Conservation (phyloP, 2,888 invertebrate genomes). For the Lepas anatifera region DNA sequence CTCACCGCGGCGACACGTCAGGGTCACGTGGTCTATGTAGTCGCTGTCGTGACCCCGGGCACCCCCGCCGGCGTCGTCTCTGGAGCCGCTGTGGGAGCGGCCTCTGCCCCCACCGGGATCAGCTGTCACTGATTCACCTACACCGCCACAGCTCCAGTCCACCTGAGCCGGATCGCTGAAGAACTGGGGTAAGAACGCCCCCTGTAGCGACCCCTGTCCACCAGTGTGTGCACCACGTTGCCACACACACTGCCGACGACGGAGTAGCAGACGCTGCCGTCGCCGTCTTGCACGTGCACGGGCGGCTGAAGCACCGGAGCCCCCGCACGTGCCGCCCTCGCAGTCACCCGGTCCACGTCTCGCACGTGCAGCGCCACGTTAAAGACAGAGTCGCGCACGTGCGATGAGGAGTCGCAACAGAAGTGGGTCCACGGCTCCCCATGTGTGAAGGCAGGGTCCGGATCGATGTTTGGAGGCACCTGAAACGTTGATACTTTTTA, state of each 20-base stretch:
- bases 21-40: conserved; percentile 37
- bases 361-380: conserved; percentile 35
- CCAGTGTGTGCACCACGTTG: conserved; percentile 37
- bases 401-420: conserved; percentile 23
- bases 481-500: too few species aligned
- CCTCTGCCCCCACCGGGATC: too few species aligned
- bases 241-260: conserved; percentile 35
- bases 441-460: not conserved
- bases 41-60: conserved; percentile 18
- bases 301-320: conserved; percentile 30
- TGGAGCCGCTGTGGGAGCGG: too few species aligned
- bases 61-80: not conserved
- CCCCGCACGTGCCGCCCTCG: conserved; percentile 27
- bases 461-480: not conserved
- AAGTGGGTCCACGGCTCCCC: conserved; percentile 24
- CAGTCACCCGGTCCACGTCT: conserved; percentile 28
- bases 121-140: too few species aligned
- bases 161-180: not conserved
- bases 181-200: conserved; percentile 36
- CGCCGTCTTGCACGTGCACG: conserved; percentile 27
- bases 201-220: conserved; percentile 34
- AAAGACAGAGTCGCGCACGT: conserved; percentile 33
- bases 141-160: not conserved
- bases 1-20: conserved; percentile 32
- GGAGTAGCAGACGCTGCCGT: conserved; percentile 33